Evolutionary conservation across 30 jellyfish, hydroid and myxozoan species (phyloP).

Genomic region (Turritopsis rubra): DNA sequence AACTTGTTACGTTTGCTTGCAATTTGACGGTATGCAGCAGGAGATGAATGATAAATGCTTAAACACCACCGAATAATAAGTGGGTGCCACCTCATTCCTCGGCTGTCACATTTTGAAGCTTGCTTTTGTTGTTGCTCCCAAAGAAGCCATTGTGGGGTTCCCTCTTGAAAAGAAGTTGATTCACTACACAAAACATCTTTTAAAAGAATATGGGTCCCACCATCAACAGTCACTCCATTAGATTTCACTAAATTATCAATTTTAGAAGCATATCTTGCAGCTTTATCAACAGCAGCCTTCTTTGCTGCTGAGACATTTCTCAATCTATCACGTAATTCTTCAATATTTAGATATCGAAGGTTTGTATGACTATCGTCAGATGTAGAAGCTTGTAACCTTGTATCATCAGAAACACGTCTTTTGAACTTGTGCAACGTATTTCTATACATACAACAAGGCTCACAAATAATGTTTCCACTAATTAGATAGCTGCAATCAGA

Average conservation of each 20-base stretch:
- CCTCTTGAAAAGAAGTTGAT: conserved; percentile 6
- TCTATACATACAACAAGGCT: too few relatives aligned
- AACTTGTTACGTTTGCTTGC: not conserved
- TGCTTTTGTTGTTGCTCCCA: conserved; percentile 12
- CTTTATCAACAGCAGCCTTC: conserved; percentile 4
- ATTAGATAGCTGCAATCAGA: too few relatives aligned
- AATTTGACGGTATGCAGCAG: conserved; percentile 16
- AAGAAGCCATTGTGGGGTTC: conserved; percentile 12
- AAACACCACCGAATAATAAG: conserved; percentile 19
- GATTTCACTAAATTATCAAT: not conserved
- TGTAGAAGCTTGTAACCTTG: not conserved
- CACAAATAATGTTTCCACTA: too few relatives aligned
- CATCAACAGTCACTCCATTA: not conserved
- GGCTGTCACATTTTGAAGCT: not conserved
- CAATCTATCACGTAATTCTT: not conserved
- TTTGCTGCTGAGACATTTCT: not conserved
- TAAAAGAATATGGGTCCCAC: not conserved
- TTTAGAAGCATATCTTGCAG: not conserved
- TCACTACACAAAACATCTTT: conserved; percentile 11
- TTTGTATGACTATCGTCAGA: not conserved
- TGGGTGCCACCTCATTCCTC: conserved; percentile 23
- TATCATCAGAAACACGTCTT: too few relatives aligned
- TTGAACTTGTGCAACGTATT: too few relatives aligned
- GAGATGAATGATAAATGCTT: not conserved
- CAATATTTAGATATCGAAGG: conserved; percentile 11